phyloP scores from a whole-genome alignment of 2,797 vertebrate genomes.

The Anas georgica region DNA sequence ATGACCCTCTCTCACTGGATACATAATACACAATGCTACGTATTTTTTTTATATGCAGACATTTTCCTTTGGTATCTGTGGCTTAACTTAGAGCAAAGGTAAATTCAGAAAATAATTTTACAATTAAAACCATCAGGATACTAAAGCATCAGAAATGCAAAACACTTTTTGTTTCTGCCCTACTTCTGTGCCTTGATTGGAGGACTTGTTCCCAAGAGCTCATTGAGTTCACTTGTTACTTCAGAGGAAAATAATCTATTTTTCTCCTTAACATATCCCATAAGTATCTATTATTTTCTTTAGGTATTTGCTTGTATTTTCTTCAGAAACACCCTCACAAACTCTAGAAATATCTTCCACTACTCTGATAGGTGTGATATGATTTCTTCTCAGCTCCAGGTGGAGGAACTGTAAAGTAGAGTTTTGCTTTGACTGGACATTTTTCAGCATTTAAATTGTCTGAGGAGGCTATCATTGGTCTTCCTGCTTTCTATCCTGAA shows the following conservation, averaged over 20 bases:
- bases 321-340: background rate
- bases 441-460: background rate
- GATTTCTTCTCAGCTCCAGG: background rate
- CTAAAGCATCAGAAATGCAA: background rate
- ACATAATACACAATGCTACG: too few relatives aligned
- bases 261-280: background rate
- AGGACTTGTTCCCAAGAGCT: background rate
- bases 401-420: background rate
- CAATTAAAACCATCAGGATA: background rate
- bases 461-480: background rate
- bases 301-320: background rate
- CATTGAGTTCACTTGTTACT: background rate
- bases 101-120: background rate
- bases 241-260: background rate
- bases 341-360: background rate
- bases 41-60: background rate
- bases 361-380: background rate
- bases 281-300: background rate
- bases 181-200: background rate
- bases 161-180: background rate
- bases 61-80: background rate
- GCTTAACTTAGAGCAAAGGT: background rate
- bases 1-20: background rate
- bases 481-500: background rate
- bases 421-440: background rate